Base-by-base conservation (phyloP, 2,888 invertebrate species). In the Blastobasis lacticolella region DNA sequence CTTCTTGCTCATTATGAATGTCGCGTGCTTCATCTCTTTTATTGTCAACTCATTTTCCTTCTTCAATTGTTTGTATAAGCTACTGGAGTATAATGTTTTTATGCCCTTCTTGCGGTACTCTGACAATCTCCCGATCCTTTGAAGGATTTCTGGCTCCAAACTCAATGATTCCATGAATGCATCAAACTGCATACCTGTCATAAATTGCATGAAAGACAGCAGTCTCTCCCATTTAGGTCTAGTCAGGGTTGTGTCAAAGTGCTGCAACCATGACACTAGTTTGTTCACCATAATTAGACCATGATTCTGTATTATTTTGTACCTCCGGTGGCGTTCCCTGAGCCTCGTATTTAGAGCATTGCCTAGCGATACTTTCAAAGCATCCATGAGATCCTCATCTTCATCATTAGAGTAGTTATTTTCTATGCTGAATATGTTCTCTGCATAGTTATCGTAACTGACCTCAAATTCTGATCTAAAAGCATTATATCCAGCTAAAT, bases 391-490 rank as follows among this genome's bases (percentile, higher is more conserved):
- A 38, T 90, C 79, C 63, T 88, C 88, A 60, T 81, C 75, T 10
- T 79, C 78, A 57, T 91, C 90, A 52, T 82, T 81, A 0, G 81
- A 73, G 50, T 90, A 89, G 46, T 64, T 69, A 53, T 79, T 78
- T 55, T 84, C 82, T 50, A 81, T 77, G 68, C 84, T 81, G 53
- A 94, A 82, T 46, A 94, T 84, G 56, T 90, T 89, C 74, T 97
- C 97, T 0, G 96, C 95, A 66, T 93, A 93, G 56, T 94, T 91
- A 73, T 96, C 95, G 70, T 93, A 94, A 58, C 96, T 96, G 0
- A 92, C 87, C 64, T 94, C 94, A 78, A 97, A 97, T 69, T 97
- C 97, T 1, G 95, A 94, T 54, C 97, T 89, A 5, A 94, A 94
- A 23, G 96, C 92, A 73, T 94, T 94, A 71, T 97, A 97, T 0